Evolutionary conservation across 1,140 invertebrate species (phyloP).

Genomic region (Heliconius hermathena): DNA sequence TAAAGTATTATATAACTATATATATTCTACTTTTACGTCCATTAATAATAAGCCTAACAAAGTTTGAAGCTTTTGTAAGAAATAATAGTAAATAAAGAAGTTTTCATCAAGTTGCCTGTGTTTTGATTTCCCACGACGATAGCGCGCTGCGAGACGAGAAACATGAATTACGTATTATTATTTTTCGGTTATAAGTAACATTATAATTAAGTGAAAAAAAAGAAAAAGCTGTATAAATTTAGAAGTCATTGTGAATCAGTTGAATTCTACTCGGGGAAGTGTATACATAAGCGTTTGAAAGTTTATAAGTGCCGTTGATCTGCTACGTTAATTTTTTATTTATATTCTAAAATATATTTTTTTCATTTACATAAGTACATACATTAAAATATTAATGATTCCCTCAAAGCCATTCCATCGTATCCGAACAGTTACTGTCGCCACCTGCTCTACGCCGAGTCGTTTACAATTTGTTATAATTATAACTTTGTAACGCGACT

Average conservation of each 20-base stretch:
- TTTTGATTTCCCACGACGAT: neutral
- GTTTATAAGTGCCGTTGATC: too few relatives aligned
- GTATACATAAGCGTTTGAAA: too few relatives aligned
- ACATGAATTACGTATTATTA: neutral
- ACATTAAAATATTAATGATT: neutral
- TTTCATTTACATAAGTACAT: neutral
- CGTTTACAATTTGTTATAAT: conserved; percentile 1
- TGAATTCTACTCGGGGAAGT: too few relatives aligned
- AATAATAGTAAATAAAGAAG: conserved; percentile 1
- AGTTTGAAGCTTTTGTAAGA: conserved; percentile 2
- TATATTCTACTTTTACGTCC: too few relatives aligned
- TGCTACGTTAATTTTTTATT: too few relatives aligned
- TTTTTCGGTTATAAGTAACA: neutral
- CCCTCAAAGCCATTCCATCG: neutral
- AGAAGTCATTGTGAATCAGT: too few relatives aligned
- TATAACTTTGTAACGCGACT: conserved; percentile 14
- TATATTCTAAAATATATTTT: too few relatives aligned
- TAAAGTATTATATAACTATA: too few relatives aligned
- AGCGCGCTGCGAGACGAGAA: neutral
- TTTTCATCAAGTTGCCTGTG: conserved; percentile 1
- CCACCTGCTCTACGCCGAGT: neutral
- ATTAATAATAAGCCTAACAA: neutral
- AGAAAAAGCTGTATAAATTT: too few relatives aligned
- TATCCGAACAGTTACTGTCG: neutral
- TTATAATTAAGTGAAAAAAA: neutral